These are phyloP conservation scores for Megalonaias nervosa DNA, from an alignment of 1,140 invertebrate species.

Conservation along the genomic window DNA sequence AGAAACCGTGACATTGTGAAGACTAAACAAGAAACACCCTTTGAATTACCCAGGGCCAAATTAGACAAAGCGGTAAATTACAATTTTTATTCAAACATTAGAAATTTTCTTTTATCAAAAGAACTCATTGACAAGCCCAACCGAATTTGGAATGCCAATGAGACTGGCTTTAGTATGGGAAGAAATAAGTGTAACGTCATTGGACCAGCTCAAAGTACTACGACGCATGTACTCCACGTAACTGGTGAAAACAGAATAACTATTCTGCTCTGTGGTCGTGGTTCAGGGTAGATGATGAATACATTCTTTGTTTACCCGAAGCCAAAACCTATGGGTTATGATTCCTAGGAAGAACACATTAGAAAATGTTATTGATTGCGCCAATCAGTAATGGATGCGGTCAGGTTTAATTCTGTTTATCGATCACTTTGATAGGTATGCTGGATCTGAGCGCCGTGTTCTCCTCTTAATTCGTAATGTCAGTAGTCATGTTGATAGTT, in stretches of 20 bases:
- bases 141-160: constrained; percentile 26
- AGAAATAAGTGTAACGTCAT: constrained; percentile 16
- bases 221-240: constrained; percentile 5
- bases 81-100: constrained; percentile 1
- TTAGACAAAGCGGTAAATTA: constrained; percentile 1
- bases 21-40: constrained; percentile 1
- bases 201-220: constrained; percentile 3
- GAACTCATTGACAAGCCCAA: constrained; percentile 11
- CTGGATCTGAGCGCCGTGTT: constrained; percentile 14
- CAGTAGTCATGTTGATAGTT: constrained; percentile 5
- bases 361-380: constrained; percentile 24
- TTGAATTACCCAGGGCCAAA: constrained; percentile 8
- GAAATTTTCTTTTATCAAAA: constrained; percentile 15
- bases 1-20: not conserved
- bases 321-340: constrained; percentile 26
- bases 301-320: constrained; percentile 30
- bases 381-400: constrained; percentile 33
- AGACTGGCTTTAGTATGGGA: constrained; percentile 25
- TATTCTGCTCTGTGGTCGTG: constrained; percentile 23
- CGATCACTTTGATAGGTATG: constrained; percentile 33
- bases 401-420: constrained; percentile 23
- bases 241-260: constrained; percentile 24
- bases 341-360: constrained; percentile 13
- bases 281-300: constrained; percentile 14
- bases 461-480: constrained; percentile 16